A percentile compares a stretch with the other conserved stretches of the same genome.
phyloP scores from a whole-genome alignment of 2,797 vertebrate genomes.

The Crax fasciolata region DNA sequence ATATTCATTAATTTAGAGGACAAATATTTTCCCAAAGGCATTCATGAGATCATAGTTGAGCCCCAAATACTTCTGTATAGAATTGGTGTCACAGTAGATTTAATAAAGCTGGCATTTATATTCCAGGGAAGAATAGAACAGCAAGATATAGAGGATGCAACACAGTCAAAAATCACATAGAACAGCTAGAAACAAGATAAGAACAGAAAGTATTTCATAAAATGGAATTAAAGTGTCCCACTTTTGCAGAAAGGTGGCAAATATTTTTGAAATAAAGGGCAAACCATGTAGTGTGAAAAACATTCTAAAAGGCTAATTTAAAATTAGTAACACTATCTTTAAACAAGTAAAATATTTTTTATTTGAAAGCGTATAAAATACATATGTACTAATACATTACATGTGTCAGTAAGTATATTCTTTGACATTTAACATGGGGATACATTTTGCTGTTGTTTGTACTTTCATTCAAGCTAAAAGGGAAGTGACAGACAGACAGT shows the following conservation, averaged over 20 bases:
- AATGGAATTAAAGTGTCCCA: neutral
- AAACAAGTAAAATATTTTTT: neutral
- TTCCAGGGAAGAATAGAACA: conserved; percentile 38
- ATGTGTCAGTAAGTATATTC: neutral
- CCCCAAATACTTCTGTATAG: neutral
- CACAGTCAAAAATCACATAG: neutral
- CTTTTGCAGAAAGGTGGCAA: neutral
- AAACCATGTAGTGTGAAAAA: neutral
- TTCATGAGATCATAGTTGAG: neutral
- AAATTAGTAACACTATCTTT: neutral
- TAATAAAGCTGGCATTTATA: conserved; percentile 27
- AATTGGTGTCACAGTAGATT: neutral
- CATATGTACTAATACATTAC: neutral
- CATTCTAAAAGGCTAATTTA: neutral
- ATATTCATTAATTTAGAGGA: neutral
- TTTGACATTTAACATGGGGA: neutral
- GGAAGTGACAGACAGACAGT: neutral
- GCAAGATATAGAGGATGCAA: neutral
- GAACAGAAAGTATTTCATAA: neutral
- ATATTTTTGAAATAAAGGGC: neutral
- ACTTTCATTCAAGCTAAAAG: neutral
- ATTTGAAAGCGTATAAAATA: neutral
- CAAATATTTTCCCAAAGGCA: conserved; percentile 4
- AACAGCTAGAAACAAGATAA: conserved; percentile 5
- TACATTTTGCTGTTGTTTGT: neutral